Percentiles rank a stretch among this genome's conserved stretches.
These are phyloP conservation scores for Chaetoderma sp. DNA, from an alignment of 2,888 invertebrate species.

Conservation along the genomic window DNA sequence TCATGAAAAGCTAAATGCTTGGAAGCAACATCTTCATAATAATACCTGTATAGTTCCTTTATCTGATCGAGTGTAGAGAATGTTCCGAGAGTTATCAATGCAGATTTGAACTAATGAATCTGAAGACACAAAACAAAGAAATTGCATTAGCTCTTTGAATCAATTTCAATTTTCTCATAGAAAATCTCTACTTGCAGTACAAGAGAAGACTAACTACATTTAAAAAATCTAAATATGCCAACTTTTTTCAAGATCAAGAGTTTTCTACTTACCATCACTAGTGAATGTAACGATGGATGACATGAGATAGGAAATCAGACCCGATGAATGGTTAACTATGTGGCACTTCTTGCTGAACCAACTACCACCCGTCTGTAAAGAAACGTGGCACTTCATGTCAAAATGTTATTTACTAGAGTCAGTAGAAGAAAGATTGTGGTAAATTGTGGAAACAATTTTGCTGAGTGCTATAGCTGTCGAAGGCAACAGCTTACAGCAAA, in stretches of 20 bases:
- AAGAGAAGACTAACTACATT: too few relatives aligned
- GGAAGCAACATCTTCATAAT: too few relatives aligned
- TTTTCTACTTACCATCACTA: conserved; percentile 75
- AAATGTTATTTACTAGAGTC: too few relatives aligned
- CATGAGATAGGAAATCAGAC: conserved; percentile 86
- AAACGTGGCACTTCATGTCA: too few relatives aligned
- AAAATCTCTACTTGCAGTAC: too few relatives aligned
- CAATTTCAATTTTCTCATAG: too few relatives aligned
- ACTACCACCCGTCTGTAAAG: conserved; percentile 72
- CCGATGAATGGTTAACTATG: conserved; percentile 93
- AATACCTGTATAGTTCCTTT: conserved; percentile 79
- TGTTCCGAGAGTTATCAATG: conserved; percentile 88
- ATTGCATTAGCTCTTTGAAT: neutral
- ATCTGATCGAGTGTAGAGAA: conserved; percentile 90
- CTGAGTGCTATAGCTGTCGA: too few relatives aligned
- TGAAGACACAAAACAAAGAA: conserved; percentile 49
- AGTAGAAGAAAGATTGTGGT: too few relatives aligned
- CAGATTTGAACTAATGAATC: conserved; percentile 89
- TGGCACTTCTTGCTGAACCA: conserved; percentile 97
- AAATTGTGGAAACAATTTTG: too few relatives aligned
- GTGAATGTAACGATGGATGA: conserved; percentile 90
- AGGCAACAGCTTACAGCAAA: too few relatives aligned
- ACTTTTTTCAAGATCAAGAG: neutral
- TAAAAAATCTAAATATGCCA: neutral
- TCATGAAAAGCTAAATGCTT: too few relatives aligned